These are phyloP conservation scores for Tupiocoris notatus DNA, from an alignment of 2,888 invertebrate genomes.

Conservation along the genomic window DNA sequence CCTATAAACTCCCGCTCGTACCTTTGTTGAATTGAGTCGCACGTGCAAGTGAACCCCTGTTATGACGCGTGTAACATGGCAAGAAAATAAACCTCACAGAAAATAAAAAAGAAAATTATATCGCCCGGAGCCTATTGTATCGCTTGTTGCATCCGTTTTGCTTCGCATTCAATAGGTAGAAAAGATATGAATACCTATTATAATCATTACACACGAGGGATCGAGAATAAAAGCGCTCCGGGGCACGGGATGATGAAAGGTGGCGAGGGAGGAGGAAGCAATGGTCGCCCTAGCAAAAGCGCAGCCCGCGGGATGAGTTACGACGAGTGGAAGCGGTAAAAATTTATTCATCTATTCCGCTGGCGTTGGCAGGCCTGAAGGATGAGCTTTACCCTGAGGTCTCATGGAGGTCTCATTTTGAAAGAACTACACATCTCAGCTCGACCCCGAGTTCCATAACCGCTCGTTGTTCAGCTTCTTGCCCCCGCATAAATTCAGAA, in stretches of 20 bases:
- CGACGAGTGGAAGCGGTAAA: neutral
- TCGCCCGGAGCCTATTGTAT: neutral
- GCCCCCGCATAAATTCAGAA: neutral
- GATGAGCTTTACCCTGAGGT: constrained; percentile 13
- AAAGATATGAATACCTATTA: neutral
- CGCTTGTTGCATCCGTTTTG: neutral
- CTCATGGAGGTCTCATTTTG: neutral
- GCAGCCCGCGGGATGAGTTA: neutral
- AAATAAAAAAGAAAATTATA: too few species aligned
- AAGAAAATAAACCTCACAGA: too few species aligned
- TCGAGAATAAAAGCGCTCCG: neutral
- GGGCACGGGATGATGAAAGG: neutral
- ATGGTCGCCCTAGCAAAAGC: neutral
- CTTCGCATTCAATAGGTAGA: neutral
- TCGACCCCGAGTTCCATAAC: neutral
- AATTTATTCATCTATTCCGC: constrained; percentile 35
- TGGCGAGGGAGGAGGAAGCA: neutral
- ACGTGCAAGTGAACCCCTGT: too few species aligned
- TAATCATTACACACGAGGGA: neutral
- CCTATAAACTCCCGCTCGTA: too few species aligned
- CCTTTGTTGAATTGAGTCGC: too few species aligned
- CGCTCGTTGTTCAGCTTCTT: neutral
- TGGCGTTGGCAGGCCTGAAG: constrained; percentile 23
- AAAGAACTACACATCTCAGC: neutral
- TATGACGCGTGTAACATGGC: too few species aligned